Evolutionary conservation across 2,113 vertebrate genomes (phyloP), one percentile per base, ranked within the genome.

Genomic region (Cairina moschata): DNA sequence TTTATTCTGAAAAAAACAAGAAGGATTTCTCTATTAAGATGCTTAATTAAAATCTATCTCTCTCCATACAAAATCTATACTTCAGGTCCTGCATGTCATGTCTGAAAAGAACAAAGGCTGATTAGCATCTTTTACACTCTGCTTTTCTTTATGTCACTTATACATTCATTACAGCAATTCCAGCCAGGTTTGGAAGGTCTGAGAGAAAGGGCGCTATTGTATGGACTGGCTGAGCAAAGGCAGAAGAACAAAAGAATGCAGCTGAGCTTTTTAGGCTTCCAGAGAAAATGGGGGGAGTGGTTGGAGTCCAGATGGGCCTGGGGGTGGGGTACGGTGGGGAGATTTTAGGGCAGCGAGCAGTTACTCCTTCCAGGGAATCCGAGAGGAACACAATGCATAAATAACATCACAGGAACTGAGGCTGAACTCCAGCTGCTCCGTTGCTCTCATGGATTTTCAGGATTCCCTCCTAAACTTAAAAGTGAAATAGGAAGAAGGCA

Each of bases 1-100:
- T 98, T 98, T 98, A 98, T 98, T 98, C 98, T 94, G 96, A 97
- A 98, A 98, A 98, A 98, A 98, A 96, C 96, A 97, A 97, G 97
- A 92, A 97, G 97, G 95, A 97, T 97, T 98, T 98, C 97, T 98
- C 97, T 95, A 91, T 97, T 97, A 98, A 97, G 97, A 98, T 97
- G 96, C 97, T 98, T 98, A 98, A 98, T 98, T 98, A 98, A 98
- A 98, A 97, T 95, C 95, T 97, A 91, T 96, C 95, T 95, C 87
- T 59, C 86, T 4, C 48, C 72, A 88, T 96, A 91, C 86, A 92
- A 96, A 84, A 95, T 92, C 92, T 88, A 94, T 95, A 90, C 90
- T 95, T 94, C 96, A 97, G 97, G 97, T 97, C 94, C 88, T 56
- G 79, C 62, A 83, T 95, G 83, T 84, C 94, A 87, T 91, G 94